Conservation (phyloP, 2,113 vertebrate species). For the Erythrolamprus reginae region DNA sequence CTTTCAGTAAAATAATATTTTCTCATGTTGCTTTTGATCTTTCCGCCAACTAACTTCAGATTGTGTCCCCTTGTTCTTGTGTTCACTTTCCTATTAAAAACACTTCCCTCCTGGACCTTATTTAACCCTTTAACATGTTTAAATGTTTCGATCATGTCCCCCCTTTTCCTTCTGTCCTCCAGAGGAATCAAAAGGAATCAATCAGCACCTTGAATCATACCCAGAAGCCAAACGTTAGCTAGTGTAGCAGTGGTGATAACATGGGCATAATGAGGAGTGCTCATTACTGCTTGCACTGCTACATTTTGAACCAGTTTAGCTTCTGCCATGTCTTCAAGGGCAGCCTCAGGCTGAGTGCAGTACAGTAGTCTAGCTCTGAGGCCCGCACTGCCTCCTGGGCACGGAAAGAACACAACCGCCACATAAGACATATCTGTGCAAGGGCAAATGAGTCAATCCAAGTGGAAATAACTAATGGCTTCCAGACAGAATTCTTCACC, state of each 20-base stretch:
- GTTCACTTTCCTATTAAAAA: too few relatives aligned
- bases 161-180: too few relatives aligned
- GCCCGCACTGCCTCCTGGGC: background rate
- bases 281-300: background rate
- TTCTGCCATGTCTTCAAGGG: background rate
- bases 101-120: too few relatives aligned
- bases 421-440: background rate
- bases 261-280: background rate
- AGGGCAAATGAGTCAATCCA: background rate
- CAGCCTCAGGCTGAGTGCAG: background rate
- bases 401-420: background rate
- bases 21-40: too few relatives aligned
- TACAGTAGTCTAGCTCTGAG: background rate
- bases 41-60: too few relatives aligned
- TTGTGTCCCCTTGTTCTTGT: too few relatives aligned
- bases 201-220: background rate
- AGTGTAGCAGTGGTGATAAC: background rate
- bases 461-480: background rate
- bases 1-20: too few relatives aligned
- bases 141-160: too few relatives aligned
- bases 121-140: too few relatives aligned
- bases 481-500: background rate
- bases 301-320: background rate
- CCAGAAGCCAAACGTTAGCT: background rate
- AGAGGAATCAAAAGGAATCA: background rate